Conservation (phyloP, 2,888 invertebrate species). For the Apeira syringaria region DNA sequence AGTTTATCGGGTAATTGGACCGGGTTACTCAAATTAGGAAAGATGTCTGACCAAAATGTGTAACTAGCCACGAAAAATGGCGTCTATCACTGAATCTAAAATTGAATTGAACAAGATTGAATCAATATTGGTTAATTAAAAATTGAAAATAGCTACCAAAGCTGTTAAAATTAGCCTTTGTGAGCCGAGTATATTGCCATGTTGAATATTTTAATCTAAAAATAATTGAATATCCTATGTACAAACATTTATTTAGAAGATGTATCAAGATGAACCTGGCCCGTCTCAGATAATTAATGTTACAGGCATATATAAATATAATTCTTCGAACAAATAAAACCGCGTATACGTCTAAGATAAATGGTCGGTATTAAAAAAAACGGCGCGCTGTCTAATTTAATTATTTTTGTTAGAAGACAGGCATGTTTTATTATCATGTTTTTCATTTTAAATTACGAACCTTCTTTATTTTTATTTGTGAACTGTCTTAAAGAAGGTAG, state of each 20-base stretch:
- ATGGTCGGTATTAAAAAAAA: conserved; percentile 21
- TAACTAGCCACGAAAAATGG: too few species aligned
- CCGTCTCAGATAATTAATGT: background rate
- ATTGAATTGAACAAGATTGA: too few species aligned
- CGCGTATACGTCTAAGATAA: conserved; percentile 33
- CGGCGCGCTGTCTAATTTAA: conserved; percentile 1
- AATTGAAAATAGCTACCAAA: too few species aligned
- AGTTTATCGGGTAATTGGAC: conserved; percentile 18
- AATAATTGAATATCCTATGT: too few species aligned
- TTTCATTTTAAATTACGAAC: background rate
- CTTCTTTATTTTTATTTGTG: background rate
- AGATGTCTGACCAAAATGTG: too few species aligned
- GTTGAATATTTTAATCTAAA: too few species aligned
- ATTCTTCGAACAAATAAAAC: conserved; percentile 4
- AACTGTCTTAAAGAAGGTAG: too few species aligned
- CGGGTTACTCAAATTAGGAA: conserved; percentile 5
- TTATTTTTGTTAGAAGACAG: conserved; percentile 5
- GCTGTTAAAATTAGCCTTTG: too few species aligned
- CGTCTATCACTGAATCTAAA: too few species aligned
- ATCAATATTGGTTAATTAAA: too few species aligned
- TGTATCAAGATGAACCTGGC: background rate
- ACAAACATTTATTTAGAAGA: too few species aligned
- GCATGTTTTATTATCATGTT: background rate
- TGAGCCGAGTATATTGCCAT: too few species aligned
- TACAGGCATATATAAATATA: background rate